Conservation (phyloP, 1,140 invertebrate species). For the Anoplolepis gracilipes region DNA sequence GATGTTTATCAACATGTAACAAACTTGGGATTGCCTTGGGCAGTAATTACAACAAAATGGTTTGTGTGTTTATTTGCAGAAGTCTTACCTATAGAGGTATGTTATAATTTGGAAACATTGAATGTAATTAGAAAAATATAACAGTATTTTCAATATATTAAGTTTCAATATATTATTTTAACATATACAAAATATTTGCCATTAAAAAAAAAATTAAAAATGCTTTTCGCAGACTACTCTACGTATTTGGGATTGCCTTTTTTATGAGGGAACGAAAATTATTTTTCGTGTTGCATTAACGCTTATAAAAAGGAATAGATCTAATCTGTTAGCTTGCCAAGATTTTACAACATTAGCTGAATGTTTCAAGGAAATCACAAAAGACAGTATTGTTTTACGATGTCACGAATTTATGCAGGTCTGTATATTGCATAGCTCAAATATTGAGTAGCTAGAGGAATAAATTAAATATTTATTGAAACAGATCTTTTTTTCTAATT, state of each 20-base stretch:
- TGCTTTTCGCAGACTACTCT: constrained; percentile 90
- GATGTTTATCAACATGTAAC: constrained; percentile 92
- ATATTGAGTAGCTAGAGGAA: not conserved
- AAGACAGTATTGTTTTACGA: constrained; percentile 90
- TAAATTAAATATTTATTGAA: not conserved
- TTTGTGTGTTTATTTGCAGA: constrained; percentile 97
- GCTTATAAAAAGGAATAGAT: constrained; percentile 91
- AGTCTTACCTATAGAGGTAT: constrained; percentile 94
- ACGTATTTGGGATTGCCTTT: constrained; percentile 97
- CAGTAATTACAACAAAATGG: constrained; percentile 96
- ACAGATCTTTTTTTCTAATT: constrained; percentile 44
- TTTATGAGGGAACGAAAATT: constrained; percentile 96
- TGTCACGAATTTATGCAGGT: constrained; percentile 96
- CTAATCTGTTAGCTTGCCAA: constrained; percentile 90
- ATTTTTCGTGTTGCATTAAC: constrained; percentile 95
- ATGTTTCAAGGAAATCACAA: constrained; percentile 92
- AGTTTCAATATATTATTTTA: no score
- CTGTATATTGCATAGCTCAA: not conserved
- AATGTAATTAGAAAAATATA: not conserved
- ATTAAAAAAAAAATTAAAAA: constrained; percentile 34
- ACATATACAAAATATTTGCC: constrained; percentile 41
- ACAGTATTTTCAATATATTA: no score
- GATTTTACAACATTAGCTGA: constrained; percentile 91
- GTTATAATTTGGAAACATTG: constrained; percentile 20
- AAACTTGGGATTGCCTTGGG: constrained; percentile 92